Evolutionary conservation across 1,140 invertebrate species (phyloP).

Genomic region (Charaxes varanes): DNA sequence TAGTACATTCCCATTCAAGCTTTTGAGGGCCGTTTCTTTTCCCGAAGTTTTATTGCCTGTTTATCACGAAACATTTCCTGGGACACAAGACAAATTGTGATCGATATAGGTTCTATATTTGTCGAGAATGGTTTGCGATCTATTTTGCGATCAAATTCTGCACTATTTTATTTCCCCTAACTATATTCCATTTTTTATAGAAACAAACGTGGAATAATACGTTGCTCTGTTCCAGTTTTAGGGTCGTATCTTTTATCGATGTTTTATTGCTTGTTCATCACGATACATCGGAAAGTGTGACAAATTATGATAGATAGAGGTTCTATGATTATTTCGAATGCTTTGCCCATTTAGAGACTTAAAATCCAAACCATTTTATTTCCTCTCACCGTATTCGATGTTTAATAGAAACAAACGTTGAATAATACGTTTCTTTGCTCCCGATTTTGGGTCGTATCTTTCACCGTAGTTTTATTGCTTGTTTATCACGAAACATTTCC

Average conservation of each 20-base stretch:
- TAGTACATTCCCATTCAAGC: slow-evolving; percentile 7
- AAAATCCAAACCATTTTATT: too few relatives aligned
- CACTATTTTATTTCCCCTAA: too few relatives aligned
- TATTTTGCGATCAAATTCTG: too few relatives aligned
- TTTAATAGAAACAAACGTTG: too few relatives aligned
- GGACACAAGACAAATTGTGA: slow-evolving; percentile 17
- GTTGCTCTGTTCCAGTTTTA: slow-evolving; percentile 5
- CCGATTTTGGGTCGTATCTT: slow-evolving; percentile 5
- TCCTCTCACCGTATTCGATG: too few relatives aligned
- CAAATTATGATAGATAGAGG: slow-evolving; percentile 18
- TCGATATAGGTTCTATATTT: slow-evolving; percentile 12
- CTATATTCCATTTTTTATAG: too few relatives aligned
- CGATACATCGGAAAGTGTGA: slow-evolving; percentile 12
- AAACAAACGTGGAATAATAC: too few relatives aligned
- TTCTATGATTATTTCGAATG: too few relatives aligned
- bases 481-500: slow-evolving; percentile 14
- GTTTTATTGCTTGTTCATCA: slow-evolving; percentile 16
- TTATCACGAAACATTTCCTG: slow-evolving; percentile 12
- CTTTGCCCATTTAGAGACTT: too few relatives aligned
- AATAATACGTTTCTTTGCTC: slow-evolving; percentile 5
- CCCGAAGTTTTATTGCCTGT: slow-evolving; percentile 13
- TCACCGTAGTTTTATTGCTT: slow-evolving; percentile 11
- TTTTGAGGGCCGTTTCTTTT: slow-evolving; percentile 5
- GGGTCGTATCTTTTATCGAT: slow-evolving; percentile 3
- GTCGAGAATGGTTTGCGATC: too few relatives aligned